Base-by-base conservation (phyloP, 23 tunicate genomes). In the Botrylloides violaceus region DNA sequence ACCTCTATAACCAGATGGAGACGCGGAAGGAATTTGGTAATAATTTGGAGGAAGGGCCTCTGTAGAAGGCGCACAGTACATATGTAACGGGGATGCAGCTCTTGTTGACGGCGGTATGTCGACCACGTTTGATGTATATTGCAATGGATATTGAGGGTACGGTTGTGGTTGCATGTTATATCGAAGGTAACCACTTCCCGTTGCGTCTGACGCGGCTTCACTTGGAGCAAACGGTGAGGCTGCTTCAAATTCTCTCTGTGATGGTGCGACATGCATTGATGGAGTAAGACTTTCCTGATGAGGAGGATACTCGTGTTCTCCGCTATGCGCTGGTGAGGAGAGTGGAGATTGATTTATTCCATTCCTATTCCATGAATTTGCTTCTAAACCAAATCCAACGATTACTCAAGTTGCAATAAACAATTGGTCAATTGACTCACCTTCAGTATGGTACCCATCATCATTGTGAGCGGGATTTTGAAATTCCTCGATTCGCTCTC, bases 381-480 rank as follows among this genome's bases (percentile, higher is more conserved):
- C 95, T 80, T 80, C 95, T 87, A 82, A 26, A 49, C 58, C 34
- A 56, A 75, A 55, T 2, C 21, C 61, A 73, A 62, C 4, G 9
- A 29, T 36, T 33, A 64, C n/a, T n/a, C n/a, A 19, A 19, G 58
- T 49, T n/a, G 20, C 0, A 49, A 0, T 49, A 49, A n/a, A 1
- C 0, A 1, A 49, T 21, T n/a, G 20, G 0, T n/a, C 58, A 49
- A 21, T 49, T 49, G 58, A 49, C 20, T 28, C 71, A 89, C 96
- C 89, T 78, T 89, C 96, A 29, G 96, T 89, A 66, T 89, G 96
- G 60, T 89, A 89, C 9, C 96, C 96, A 57, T 89, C 96, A 66
- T 89, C 96, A 26, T 78, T 80, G 71, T 32, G 79, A 32, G 82
- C 55, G 74, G 76, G 71, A 80, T n/a, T 75, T 21, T 23, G 79